phyloP scores from a whole-genome alignment of 2,888 invertebrate species.

The Alentia gelatinosa region DNA sequence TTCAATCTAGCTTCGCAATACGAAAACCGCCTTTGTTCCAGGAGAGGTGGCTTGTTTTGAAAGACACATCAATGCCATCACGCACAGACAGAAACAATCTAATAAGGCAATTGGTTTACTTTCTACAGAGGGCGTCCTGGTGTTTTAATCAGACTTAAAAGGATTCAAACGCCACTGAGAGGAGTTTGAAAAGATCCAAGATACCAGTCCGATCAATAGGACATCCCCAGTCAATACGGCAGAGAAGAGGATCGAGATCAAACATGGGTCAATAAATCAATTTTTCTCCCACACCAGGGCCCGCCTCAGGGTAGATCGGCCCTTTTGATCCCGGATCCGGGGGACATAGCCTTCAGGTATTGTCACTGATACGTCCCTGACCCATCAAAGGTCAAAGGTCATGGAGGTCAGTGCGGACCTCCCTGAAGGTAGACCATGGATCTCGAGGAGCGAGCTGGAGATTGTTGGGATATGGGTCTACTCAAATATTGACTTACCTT shows the following conservation, averaged over 20 bases:
- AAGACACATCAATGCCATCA: background rate
- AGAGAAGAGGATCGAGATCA: background rate
- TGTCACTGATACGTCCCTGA: background rate
- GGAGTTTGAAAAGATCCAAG: background rate
- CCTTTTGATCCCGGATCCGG: slow-evolving; percentile 1
- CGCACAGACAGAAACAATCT: background rate
- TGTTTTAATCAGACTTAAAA: background rate
- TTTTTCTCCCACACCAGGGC: background rate
- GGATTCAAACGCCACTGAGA: background rate
- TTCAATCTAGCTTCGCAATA: too few species aligned
- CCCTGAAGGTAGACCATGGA: background rate
- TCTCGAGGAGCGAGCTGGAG: background rate
- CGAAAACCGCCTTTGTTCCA: too few species aligned
- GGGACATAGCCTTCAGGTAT: background rate
- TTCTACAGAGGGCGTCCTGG: background rate
- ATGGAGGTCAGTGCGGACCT: background rate
- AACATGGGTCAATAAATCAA: background rate
- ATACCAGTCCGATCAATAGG: background rate
- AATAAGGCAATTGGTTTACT: background rate
- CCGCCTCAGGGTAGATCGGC: background rate
- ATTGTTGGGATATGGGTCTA: background rate
- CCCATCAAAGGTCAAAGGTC: background rate
- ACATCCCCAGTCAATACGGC: background rate
- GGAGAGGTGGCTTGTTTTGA: too few species aligned
- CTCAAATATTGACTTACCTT: background rate